Evolutionary conservation across 2,888 invertebrate genomes (phyloP).

Genomic region (Andrena flavipes): DNA sequence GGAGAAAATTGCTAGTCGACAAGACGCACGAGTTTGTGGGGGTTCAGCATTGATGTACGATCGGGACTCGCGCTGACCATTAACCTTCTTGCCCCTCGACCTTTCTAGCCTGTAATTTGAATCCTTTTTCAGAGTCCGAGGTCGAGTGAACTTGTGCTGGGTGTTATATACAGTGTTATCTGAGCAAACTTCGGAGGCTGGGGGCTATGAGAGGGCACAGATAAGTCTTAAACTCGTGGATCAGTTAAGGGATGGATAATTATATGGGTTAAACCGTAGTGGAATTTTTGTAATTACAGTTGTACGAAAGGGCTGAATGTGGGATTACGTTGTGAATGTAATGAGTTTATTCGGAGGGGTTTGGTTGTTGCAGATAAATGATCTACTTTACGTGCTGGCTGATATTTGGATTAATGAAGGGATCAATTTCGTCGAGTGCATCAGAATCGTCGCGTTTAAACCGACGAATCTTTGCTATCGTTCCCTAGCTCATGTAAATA

Average conservation of each 20-base stretch:
- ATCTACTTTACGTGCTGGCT: background rate
- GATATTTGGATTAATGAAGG: background rate
- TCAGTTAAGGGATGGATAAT: too few species aligned
- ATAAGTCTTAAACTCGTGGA: too few species aligned
- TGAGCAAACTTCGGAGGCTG: background rate
- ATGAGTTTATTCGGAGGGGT: background rate
- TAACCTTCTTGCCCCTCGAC: constrained; percentile 12
- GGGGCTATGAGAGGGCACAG: background rate
- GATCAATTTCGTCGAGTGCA: background rate
- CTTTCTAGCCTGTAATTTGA: constrained; percentile 32
- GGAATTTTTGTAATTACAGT: too few species aligned
- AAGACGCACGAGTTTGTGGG: background rate
- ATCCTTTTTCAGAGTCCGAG: background rate
- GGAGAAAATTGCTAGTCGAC: constrained; percentile 17
- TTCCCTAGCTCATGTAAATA: background rate
- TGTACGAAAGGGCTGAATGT: background rate
- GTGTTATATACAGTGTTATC: background rate
- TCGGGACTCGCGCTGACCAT: constrained; percentile 32
- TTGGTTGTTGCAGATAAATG: background rate
- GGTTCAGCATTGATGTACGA: constrained; percentile 30
- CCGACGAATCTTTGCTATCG: background rate
- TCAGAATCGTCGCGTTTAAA: background rate
- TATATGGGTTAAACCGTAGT: too few species aligned
- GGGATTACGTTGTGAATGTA: background rate
- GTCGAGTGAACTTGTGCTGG: background rate